Evolutionary conservation across 2,888 invertebrate species (phyloP).

Genomic region (Ephialtes manifestator): DNA sequence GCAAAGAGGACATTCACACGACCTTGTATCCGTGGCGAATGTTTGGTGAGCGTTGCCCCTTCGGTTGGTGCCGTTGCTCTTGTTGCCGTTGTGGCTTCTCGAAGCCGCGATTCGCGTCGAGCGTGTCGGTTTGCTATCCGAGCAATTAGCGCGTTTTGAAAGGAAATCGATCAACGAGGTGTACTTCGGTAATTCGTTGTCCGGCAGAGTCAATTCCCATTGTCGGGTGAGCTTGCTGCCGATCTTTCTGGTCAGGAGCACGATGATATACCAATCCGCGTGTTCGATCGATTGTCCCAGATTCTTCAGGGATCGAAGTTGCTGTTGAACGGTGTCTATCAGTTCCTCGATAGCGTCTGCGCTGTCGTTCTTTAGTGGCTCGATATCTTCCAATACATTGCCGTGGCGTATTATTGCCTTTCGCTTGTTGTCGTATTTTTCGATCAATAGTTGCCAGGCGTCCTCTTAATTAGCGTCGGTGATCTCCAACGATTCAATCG

Average conservation of each 20-base stretch:
- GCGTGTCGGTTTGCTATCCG: constrained; percentile 5
- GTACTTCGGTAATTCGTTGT: constrained; percentile 57
- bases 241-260: constrained; percentile 47
- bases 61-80: neutral
- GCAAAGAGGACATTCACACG: neutral
- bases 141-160: constrained; percentile 57
- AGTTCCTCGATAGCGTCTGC: constrained; percentile 51
- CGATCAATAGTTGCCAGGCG: constrained; percentile 68
- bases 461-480: constrained; percentile 66
- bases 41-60: neutral
- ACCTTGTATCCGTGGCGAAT: neutral
- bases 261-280: constrained; percentile 40
- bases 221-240: constrained; percentile 16
- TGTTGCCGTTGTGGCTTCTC: neutral
- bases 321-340: constrained; percentile 56
- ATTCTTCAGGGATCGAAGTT: constrained; percentile 54
- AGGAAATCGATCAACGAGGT: constrained; percentile 51
- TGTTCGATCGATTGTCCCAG: constrained; percentile 39
- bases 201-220: constrained; percentile 60
- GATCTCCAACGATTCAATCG: constrained; percentile 64
- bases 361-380: constrained; percentile 34
- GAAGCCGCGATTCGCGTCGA: neutral
- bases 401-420: constrained; percentile 64
- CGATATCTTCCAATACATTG: constrained; percentile 33
- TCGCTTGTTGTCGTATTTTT: constrained; percentile 66